Percentiles rank a stretch among this genome's conserved stretches.
Conservation (phyloP, 2,888 invertebrate species). For the Ametastegia equiseti region DNA sequence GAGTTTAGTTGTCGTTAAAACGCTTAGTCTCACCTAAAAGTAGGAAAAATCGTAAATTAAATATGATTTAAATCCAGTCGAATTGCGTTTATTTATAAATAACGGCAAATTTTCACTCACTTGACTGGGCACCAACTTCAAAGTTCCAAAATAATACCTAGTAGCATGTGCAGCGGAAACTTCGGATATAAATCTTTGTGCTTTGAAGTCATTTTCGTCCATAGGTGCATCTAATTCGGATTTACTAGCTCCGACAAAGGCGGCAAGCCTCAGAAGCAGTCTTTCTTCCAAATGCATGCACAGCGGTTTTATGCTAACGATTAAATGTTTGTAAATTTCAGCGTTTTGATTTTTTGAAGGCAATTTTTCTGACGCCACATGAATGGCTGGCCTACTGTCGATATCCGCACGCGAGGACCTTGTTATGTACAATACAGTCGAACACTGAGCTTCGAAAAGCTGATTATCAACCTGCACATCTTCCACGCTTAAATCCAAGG, state of each 20-base stretch:
- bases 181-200: slow-evolving; percentile 87
- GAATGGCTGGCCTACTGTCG: slow-evolving; percentile 85
- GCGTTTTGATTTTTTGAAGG: slow-evolving; percentile 85
- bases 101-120: slow-evolving; percentile 72
- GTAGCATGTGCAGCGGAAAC: slow-evolving; percentile 89
- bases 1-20: slow-evolving; percentile 92
- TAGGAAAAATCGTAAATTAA: not conserved
- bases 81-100: not conserved
- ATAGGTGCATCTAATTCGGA: slow-evolving; percentile 79
- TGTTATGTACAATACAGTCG: slow-evolving; percentile 89
- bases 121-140: slow-evolving; percentile 88
- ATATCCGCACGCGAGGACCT: slow-evolving; percentile 77
- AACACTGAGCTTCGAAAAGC: slow-evolving; percentile 89
- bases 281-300: slow-evolving; percentile 93
- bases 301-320: slow-evolving; percentile 89
- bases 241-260: slow-evolving; percentile 79
- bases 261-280: slow-evolving; percentile 85
- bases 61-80: not conserved
- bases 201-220: slow-evolving; percentile 89
- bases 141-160: slow-evolving; percentile 91
- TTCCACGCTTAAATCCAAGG: slow-evolving; percentile 84
- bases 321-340: slow-evolving; percentile 91
- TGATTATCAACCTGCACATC: slow-evolving; percentile 87
- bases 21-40: slow-evolving; percentile 89
- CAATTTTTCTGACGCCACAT: slow-evolving; percentile 87